Evolutionary conservation across 2,888 invertebrate species (phyloP).

Genomic region (Eupithecia insigniata): DNA sequence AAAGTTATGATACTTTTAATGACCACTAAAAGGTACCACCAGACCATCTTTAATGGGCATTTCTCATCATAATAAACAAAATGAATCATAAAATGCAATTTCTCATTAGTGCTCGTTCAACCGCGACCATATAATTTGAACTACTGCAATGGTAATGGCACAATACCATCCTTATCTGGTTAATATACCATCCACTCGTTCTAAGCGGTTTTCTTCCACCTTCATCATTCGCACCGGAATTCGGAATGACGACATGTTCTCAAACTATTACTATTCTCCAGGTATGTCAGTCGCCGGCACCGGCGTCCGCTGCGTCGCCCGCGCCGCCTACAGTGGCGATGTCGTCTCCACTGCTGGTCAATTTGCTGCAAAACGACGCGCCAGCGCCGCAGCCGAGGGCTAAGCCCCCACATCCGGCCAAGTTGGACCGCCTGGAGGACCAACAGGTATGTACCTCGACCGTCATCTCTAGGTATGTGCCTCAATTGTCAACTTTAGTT

Average conservation of each 20-base stretch:
- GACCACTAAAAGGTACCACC: not conserved
- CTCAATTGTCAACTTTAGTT: not conserved
- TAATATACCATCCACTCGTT: too few species aligned
- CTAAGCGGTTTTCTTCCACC: too few species aligned
- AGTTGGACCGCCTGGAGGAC: conserved; percentile 72
- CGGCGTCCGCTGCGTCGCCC: conserved; percentile 48
- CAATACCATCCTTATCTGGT: too few species aligned
- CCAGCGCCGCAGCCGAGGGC: conserved; percentile 68
- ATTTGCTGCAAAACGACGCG: conserved; percentile 94
- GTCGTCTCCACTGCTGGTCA: conserved; percentile 95
- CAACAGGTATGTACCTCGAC: conserved; percentile 63
- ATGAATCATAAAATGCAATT: not conserved
- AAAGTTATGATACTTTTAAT: not conserved
- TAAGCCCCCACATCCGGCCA: conserved; percentile 70
- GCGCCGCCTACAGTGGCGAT: conserved; percentile 86
- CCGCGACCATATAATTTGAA: not conserved
- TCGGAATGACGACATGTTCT: not conserved
- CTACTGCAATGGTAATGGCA: not conserved
- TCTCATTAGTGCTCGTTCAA: not conserved
- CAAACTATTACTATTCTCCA: not conserved
- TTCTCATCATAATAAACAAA: conserved; percentile 1
- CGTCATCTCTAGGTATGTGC: too few species aligned
- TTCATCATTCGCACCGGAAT: too few species aligned
- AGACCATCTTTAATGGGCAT: not conserved
- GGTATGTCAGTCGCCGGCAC: conserved; percentile 40